phyloP scores from a whole-genome alignment of 2,797 vertebrate species.

The Semaprochilodus insignis region DNA sequence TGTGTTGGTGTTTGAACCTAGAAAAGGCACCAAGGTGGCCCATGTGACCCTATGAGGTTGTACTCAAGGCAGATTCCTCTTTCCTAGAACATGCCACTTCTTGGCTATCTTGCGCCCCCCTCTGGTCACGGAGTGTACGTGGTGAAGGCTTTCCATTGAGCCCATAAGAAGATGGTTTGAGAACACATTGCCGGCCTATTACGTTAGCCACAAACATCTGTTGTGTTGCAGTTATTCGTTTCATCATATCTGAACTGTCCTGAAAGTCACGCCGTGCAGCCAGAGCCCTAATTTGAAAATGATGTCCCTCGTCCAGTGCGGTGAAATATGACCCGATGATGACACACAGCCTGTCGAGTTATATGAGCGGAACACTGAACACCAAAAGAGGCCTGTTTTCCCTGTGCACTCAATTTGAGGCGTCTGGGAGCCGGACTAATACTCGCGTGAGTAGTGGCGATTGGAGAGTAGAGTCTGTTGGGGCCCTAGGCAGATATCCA shows the following conservation, averaged over 20 bases:
- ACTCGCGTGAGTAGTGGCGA: neutral
- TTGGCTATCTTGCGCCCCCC: neutral
- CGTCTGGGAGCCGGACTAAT: slow-evolving; percentile 45
- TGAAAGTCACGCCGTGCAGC: neutral
- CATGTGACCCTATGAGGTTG: no score
- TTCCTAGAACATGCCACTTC: neutral
- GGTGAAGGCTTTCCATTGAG: neutral
- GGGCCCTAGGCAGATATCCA: no score
- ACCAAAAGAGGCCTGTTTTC: neutral
- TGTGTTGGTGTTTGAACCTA: no score
- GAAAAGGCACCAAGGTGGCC: no score
- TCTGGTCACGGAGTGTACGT: slow-evolving; percentile 15
- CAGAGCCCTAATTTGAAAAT: slow-evolving; percentile 3
- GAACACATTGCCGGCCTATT: neutral
- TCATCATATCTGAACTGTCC: neutral
- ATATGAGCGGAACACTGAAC: neutral
- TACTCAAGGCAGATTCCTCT: neutral
- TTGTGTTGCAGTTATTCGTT: neutral
- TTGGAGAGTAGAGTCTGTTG: no score
- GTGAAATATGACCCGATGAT: neutral
- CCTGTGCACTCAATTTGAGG: neutral
- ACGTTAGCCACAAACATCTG: slow-evolving; percentile 4
- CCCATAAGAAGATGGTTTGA: neutral
- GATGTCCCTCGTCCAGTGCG: neutral
- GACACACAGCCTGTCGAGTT: neutral